These are phyloP conservation scores for Fulica atra DNA, from an alignment of 2,113 vertebrate genomes.

Conservation along the genomic window DNA sequence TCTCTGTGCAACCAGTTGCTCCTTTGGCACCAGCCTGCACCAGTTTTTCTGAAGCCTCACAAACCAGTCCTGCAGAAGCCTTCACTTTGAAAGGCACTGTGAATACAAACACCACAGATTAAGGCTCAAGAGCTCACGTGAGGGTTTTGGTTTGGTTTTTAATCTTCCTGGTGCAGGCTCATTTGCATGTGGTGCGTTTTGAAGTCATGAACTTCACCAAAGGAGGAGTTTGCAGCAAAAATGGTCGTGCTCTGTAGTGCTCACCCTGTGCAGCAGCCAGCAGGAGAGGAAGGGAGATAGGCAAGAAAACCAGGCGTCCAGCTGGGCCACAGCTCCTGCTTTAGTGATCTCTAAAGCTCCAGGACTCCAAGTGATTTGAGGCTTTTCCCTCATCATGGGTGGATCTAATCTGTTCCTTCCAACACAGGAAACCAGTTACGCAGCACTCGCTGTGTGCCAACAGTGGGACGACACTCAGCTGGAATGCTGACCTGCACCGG, in stretches of 20 bases:
- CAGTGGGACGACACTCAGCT: background rate
- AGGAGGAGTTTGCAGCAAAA: background rate
- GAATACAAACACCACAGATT: rapidly evolving
- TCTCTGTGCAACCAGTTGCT: background rate
- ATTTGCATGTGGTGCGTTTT: rapidly evolving
- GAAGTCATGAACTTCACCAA: background rate
- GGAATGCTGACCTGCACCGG: background rate
- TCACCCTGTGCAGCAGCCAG: background rate
- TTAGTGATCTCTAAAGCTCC: background rate
- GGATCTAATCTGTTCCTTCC: background rate
- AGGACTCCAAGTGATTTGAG: background rate
- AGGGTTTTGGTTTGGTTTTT: no score
- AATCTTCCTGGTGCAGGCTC: background rate
- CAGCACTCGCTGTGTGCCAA: background rate
- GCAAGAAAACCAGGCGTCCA: background rate
- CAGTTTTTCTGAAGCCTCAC: background rate
- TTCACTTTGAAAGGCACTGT: background rate
- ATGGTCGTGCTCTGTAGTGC: background rate
- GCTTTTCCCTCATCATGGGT: background rate
- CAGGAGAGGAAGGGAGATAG: background rate
- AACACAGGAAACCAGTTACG: background rate
- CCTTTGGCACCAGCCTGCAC: background rate
- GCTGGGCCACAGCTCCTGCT: background rate
- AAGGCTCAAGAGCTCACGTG: background rate
- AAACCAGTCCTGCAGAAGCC: background rate